These are phyloP conservation scores for Calephelis perditalis DNA, from an alignment of 2,888 invertebrate genomes.

Conservation along the genomic window DNA sequence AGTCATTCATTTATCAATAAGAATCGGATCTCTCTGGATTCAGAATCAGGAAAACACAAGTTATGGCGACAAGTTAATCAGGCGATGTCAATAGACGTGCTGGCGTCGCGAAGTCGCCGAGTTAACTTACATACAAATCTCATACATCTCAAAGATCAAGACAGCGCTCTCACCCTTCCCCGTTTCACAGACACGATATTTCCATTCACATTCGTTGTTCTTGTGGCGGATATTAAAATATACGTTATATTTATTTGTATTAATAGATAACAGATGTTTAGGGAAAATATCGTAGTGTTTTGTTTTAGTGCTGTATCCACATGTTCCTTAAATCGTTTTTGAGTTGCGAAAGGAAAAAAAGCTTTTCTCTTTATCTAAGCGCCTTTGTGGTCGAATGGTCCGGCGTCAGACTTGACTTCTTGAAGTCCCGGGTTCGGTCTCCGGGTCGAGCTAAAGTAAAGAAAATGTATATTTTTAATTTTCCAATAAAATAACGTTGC, in stretches of 20 bases:
- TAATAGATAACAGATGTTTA: neutral
- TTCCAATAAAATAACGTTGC: no score
- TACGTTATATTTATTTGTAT: constrained; percentile 11
- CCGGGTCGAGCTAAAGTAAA: no score
- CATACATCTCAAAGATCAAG: constrained; percentile 21
- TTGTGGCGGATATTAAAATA: constrained; percentile 8
- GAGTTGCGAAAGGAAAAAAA: no score
- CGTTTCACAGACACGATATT: constrained; percentile 26
- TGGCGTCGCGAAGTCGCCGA: constrained; percentile 5
- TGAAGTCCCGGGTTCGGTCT: no score
- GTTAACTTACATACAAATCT: constrained; percentile 21
- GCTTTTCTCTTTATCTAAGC: no score
- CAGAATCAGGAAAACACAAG: neutral
- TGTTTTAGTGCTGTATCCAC: no score
- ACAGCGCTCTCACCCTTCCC: constrained; percentile 17
- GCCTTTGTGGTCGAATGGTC: no score
- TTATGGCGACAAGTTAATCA: neutral
- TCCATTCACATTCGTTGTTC: constrained; percentile 25
- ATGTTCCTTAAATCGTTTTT: no score
- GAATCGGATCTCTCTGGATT: no score
- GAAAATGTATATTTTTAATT: no score
- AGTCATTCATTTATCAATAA: no score
- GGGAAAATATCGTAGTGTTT: neutral
- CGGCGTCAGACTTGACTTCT: no score
- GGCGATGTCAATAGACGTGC: constrained; percentile 4